These are phyloP conservation scores for Tonatia bakeri DNA, from an alignment of 2,113 vertebrate genomes.

Conservation along the genomic window DNA sequence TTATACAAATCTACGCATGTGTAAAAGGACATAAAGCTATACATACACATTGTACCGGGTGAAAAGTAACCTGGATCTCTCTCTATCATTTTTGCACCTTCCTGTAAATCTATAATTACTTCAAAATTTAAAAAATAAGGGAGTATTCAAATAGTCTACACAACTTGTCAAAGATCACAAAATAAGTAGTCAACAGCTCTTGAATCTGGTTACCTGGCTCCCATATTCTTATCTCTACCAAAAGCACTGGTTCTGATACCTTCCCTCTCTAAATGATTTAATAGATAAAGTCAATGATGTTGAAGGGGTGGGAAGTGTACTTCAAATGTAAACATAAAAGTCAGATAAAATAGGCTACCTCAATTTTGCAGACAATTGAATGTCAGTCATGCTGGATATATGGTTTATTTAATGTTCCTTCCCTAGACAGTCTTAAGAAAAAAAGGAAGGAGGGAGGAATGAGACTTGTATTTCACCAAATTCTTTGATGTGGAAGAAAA, in stretches of 20 bases:
- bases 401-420: background rate
- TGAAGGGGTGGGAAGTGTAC: background rate
- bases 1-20: background rate
- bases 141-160: background rate
- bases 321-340: conserved; percentile 40
- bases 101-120: background rate
- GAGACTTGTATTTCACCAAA: conserved; percentile 4
- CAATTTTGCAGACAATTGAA: conserved; percentile 50
- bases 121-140: background rate
- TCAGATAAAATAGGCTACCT: conserved; percentile 39
- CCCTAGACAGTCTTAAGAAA: conserved; percentile 23
- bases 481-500: conserved; percentile 45
- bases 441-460: background rate
- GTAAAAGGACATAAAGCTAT: background rate
- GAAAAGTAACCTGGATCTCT: background rate
- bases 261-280: conserved; percentile 12
- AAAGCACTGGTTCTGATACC: background rate
- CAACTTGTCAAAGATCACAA: background rate
- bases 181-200: background rate
- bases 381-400: conserved; percentile 9
- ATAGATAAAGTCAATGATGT: conserved; percentile 3
- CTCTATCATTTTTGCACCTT: background rate
- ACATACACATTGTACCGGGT: background rate
- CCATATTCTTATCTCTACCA: background rate
- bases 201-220: background rate